Percentiles rank a stretch among this genome's conserved stretches.
Conservation (phyloP, 2,113 vertebrate genomes). For the Larimichthys crocea region DNA sequence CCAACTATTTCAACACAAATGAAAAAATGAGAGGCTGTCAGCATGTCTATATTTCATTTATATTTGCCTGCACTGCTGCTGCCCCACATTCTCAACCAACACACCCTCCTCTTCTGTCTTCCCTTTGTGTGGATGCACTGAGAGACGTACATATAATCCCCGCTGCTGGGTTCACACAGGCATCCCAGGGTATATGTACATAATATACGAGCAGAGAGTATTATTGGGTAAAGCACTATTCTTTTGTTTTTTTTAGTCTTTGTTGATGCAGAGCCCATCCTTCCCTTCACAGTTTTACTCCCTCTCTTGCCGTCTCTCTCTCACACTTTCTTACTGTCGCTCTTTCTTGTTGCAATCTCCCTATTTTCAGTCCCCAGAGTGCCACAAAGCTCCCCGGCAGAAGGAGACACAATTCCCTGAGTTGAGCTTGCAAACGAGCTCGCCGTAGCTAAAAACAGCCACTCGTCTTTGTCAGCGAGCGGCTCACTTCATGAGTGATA, state of each 20-base stretch:
- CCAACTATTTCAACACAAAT: background rate
- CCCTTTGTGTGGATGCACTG: constrained; percentile 13
- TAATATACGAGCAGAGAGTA: constrained; percentile 65
- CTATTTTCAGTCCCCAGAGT: constrained; percentile 68
- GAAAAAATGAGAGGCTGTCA: background rate
- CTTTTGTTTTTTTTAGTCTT: constrained; percentile 32
- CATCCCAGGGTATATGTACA: constrained; percentile 53
- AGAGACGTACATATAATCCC: constrained; percentile 39
- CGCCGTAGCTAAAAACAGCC: constrained; percentile 75
- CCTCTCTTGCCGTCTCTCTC: constrained; percentile 10
- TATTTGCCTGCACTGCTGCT: constrained; percentile 1
- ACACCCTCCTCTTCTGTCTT: constrained; percentile 17
- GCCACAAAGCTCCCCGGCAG: constrained; percentile 59
- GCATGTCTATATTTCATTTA: constrained; percentile 4
- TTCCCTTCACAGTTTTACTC: constrained; percentile 20
- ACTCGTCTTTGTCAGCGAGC: constrained; percentile 58
- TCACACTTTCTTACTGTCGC: constrained; percentile 28
- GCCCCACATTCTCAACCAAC: constrained; percentile 31
- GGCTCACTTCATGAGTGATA: constrained; percentile 56
- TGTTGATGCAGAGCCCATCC: constrained; percentile 41
- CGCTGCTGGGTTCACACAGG: constrained; percentile 40
- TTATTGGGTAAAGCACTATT: constrained; percentile 49
- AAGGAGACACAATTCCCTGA: constrained; percentile 61
- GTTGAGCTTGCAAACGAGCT: constrained; percentile 61
- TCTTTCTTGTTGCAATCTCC: constrained; percentile 59